phyloP scores from a whole-genome alignment of 1,140 invertebrate species.

The Cydia splendana region DNA sequence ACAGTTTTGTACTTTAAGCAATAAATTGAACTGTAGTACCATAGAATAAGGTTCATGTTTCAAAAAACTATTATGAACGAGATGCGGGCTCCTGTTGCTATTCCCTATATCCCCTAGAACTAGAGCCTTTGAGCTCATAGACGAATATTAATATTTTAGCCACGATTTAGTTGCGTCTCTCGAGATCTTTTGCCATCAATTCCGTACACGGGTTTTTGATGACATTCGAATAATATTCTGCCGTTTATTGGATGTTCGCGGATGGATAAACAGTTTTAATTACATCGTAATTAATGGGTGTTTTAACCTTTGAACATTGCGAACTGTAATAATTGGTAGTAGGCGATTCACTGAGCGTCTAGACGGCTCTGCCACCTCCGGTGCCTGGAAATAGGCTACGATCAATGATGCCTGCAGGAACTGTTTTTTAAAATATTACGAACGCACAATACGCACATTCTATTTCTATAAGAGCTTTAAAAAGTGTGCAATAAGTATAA shows the following conservation, averaged over 20 bases:
- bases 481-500: background rate
- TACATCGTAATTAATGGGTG: constrained; percentile 23
- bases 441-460: background rate
- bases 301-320: constrained; percentile 24
- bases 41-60: background rate
- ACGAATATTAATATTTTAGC: constrained; percentile 15
- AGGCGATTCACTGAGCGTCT: constrained; percentile 4
- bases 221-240: background rate
- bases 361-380: constrained; percentile 11
- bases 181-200: constrained; percentile 10
- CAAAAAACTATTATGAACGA: background rate
- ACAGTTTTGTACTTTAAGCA: background rate
- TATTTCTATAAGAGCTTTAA: background rate
- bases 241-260: constrained; percentile 8
- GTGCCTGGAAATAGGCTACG: background rate
- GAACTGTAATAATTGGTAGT: constrained; percentile 16
- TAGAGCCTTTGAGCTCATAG: constrained; percentile 9
- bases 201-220: constrained; percentile 9
- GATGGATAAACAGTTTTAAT: constrained; percentile 30
- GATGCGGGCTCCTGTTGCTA: background rate
- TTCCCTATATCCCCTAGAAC: background rate
- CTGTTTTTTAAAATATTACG: background rate
- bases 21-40: background rate
- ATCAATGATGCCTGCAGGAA: background rate
- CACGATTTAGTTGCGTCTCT: constrained; percentile 14